Evolutionary conservation across 2,888 invertebrate genomes (phyloP), one percentile per base, ranked within the genome.

Genomic region (Laothoe populi): DNA sequence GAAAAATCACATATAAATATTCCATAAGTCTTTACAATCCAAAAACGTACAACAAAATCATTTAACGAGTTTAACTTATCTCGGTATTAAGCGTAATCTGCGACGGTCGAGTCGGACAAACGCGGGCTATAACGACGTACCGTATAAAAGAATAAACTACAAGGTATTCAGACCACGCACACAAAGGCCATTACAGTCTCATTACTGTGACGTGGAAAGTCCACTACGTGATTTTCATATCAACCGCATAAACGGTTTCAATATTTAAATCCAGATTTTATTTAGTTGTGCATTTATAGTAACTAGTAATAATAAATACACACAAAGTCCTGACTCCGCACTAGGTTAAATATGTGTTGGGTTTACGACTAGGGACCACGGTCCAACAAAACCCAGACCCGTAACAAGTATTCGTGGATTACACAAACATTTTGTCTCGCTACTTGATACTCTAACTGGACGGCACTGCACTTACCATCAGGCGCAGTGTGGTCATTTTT

Each of bases 101-200:
- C 19, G 35, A 53, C 19, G 31, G 35, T 2, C 7, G 8, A 16
- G 42, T 42, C 49, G 10, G 21, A 11, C 46, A 23, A 44, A 19
- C 44, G 48, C 10, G 23, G 46, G 10, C 48, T 26, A 21, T 35
- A 35, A 16, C 31, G 53, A 53, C 31, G 16, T 26, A 49, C 11
- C 31, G 16, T 26, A 49, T 19, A 53, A 53, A 53, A 31, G 53
- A 53, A 53, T 31, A 35, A 35, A 48, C 24, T 26, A 53, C 35
- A 53, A 53, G 35, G 31, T 53, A 64, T 68, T 66, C 64, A n/a
- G 16, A 23, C n/a, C 65, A 65, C 66, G 64, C 57, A 21, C 58
- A 31, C 40, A 19, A 23, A 59, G 64, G 38, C 61, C 58, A 66
- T 68, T 63, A 63, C 61, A 57, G 38, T 44, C 61, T 64, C 62